Base-by-base conservation (phyloP, 2,113 vertebrate genomes). In the Guaruba guarouba region DNA sequence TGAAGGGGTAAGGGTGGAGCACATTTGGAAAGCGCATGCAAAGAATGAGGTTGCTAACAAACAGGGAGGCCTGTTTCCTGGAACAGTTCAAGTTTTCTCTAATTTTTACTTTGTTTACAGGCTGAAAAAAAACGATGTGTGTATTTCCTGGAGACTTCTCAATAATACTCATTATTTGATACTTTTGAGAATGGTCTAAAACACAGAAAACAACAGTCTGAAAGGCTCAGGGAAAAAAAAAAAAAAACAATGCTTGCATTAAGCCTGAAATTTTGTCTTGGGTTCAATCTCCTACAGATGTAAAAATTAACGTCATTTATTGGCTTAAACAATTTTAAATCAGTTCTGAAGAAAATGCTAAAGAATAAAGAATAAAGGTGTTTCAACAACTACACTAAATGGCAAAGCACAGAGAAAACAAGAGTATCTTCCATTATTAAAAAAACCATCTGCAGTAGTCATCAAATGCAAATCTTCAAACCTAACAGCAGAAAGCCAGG, bases 131-230 rank as follows among this genome's bases (percentile, higher is more conserved):
- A 88, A 85, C 64, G 85, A 96, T 81, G 59, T 59, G 33, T 81
- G 41, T n/a, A 81, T 81, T 95, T 95, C 82, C 92, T 88, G 64
- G 15, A 88, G 43, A 41, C 33, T 92, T 92, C 68, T 48, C 18
- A 94, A 70, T 67, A 85, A 70, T 27, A 31, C 6, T 44, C 33
- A 46, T 39, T 86, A 82, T 90, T 78, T 61, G n/a, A 55, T 52
- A 64, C 79, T 96, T 90, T 54, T 31, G 49, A 80, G 70, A 88
- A 63, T 12, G 4, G 59, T n/a, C 63, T 66, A 46, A 75, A 71
- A 71, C 1, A 1, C 31, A 71, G 33, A 82, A 69, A 88, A 49
- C 31, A 85, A 85, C 22, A 64, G 39, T 37, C 13, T 88, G n/a
- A 67, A 92, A 68, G 44, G 23, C 22, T 10, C 10, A 46, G 39